A percentile compares a stretch with the other conserved stretches of the same genome.
Evolutionary conservation across 2,113 vertebrate genomes (phyloP).

Genomic region (Himantopus leucocephalus): DNA sequence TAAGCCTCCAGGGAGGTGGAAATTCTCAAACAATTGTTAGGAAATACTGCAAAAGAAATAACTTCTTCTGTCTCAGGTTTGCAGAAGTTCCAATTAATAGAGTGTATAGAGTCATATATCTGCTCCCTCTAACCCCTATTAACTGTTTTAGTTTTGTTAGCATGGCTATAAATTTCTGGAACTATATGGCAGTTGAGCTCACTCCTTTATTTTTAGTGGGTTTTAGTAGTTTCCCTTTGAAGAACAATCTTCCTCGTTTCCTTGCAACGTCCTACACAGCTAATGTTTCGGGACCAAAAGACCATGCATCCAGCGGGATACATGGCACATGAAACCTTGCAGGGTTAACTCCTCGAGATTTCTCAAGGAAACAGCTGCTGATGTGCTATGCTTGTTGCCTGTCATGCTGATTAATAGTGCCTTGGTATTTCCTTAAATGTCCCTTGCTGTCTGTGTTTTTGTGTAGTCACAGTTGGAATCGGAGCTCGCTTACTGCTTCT

Average conservation of each 20-base stretch:
- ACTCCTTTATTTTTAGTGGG: background rate
- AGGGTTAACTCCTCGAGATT: background rate
- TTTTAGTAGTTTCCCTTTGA: background rate
- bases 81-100: background rate
- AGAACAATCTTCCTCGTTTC: background rate
- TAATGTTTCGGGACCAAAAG: too few species aligned
- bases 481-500: background rate
- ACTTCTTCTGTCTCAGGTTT: background rate
- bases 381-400: background rate
- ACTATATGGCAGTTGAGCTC: background rate
- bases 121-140: background rate
- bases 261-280: background rate
- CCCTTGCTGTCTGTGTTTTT: background rate
- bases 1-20: background rate
- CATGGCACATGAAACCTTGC: accelerated
- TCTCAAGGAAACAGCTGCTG: background rate
- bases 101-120: background rate
- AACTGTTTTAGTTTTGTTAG: background rate
- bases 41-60: background rate
- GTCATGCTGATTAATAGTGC: background rate
- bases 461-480: background rate
- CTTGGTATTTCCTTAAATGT: background rate
- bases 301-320: accelerated
- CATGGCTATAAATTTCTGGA: background rate
- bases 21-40: background rate